These are phyloP conservation scores for Istiophorus platypterus DNA, from an alignment of 2,113 vertebrate genomes.

Conservation along the genomic window DNA sequence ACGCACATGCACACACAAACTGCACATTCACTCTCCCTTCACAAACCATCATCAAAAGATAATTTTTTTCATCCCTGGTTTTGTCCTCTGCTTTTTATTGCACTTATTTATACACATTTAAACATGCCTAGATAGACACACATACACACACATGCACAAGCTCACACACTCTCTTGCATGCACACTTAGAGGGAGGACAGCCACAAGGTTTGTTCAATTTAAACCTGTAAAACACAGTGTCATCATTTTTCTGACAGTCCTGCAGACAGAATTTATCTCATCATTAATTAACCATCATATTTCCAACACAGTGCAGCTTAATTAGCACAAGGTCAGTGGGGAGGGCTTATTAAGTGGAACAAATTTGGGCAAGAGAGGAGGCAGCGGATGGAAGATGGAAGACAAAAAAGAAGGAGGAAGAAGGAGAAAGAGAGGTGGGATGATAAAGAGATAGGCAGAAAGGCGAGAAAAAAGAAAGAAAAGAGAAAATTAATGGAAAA, in stretches of 20 bases:
- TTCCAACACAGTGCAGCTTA: constrained; percentile 99
- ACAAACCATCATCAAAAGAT: constrained; percentile 23
- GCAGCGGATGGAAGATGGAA: constrained; percentile 59
- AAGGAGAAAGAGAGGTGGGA: constrained; percentile 26
- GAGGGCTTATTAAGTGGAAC: constrained; percentile 99
- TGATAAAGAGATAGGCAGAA: constrained; percentile 49
- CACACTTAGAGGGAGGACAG: constrained; percentile 80
- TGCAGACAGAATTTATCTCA: constrained; percentile 99
- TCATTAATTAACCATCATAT: constrained; percentile 99
- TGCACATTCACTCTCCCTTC: background rate
- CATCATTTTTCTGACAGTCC: constrained; percentile 99
- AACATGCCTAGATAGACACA: background rate
- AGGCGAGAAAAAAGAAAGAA: constrained; percentile 29
- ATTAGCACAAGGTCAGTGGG: constrained; percentile 99
- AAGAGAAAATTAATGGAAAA: constrained; percentile 19
- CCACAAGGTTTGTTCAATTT: constrained; percentile 95
- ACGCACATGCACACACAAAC: constrained; percentile 13
- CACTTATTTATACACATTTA: constrained; percentile 32
- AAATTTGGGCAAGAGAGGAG: constrained; percentile 95
- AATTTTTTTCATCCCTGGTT: constrained; percentile 26
- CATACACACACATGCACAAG: background rate
- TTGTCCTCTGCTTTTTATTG: constrained; percentile 26
- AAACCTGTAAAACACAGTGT: constrained; percentile 98
- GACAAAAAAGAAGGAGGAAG: constrained; percentile 18
- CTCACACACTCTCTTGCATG: constrained; percentile 19